phyloP scores from a whole-genome alignment of 2,113 vertebrate genomes.

The Sitta europaea region DNA sequence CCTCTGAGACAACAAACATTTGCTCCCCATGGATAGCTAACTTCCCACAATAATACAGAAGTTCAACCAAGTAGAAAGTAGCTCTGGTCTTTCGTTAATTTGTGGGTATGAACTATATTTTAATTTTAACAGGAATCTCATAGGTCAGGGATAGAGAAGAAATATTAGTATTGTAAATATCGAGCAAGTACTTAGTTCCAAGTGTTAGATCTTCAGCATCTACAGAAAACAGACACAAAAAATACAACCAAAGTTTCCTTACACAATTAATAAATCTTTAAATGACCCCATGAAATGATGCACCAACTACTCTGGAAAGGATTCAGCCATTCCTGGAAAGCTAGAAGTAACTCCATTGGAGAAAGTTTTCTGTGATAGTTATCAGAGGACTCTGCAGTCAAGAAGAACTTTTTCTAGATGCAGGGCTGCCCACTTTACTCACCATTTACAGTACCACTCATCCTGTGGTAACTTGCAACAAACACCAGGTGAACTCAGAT shows the following conservation, averaged over 20 bases:
- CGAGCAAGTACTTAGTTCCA: neutral
- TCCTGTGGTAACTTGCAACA: neutral
- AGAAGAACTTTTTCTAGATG: neutral
- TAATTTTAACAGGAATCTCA: neutral
- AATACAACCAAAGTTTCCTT: neutral
- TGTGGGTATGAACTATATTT: neutral
- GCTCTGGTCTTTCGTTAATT: neutral
- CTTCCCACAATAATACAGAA: neutral
- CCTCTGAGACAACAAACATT: neutral
- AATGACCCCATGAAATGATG: neutral
- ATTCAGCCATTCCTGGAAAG: neutral
- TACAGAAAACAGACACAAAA: neutral
- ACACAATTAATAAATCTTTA: neutral
- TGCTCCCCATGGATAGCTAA: neutral
- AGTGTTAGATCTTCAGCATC: neutral
- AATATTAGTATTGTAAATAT: neutral
- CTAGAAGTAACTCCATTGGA: neutral
- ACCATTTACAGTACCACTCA: neutral
- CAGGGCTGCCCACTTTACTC: neutral
- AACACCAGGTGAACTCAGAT: neutral
- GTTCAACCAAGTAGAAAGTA: neutral
- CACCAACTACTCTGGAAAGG: neutral
- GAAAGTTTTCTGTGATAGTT: neutral
- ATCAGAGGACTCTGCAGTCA: neutral
- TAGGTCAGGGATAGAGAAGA: neutral